Base-by-base conservation (phyloP, 2,113 vertebrate species). In the Ctenodactylus gundi region DNA sequence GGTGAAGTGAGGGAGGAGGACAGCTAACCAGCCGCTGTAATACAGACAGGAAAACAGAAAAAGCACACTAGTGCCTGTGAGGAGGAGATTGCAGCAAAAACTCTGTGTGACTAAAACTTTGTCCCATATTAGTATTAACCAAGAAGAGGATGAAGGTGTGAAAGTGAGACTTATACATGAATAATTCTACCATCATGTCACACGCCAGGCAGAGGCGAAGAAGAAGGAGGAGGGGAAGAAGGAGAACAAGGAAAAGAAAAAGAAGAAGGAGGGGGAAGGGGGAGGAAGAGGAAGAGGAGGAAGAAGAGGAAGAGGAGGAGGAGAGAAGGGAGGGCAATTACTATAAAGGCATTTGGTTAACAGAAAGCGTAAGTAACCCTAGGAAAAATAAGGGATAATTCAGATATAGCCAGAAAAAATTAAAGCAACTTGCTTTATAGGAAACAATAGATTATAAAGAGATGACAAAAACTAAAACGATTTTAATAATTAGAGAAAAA, bases 221-320 rank as follows among this genome's bases (percentile, higher is more conserved):
- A 15, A 15, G 53, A 12, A 55, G 53, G 15, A 70, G 13, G 44
- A 73, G 44, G 14, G 21, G 55, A 8, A 62, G 2, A 23, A 17
- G 8, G 31, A 27, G 15, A 17, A 1, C 44, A 7, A 67, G 12
- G 12, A 6, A 11, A 5, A 14, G 36, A 4, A 3, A 4, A 1
- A 6, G 1, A 8, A 25, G 12, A 14, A 41, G 9, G 36, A 21
- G 8, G 27, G 34, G 60, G 11, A 21, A 4, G 3, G 7, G 1
- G 4, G 1, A 8, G 34, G 12, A 14, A 41, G 9, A 68, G 10
- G 6, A 7, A 51, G 36, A 21, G 8, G 27, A 27, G 60, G 11
- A 21, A 0, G 36, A 23, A 14, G 25, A 9, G 12, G 11, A 13
- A 44, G 6, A 49, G 34, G 8, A 14, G 12, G 29, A 41, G 55